A percentile compares a stretch with the other conserved stretches of the same genome.
Conservation (phyloP, 2,888 invertebrate genomes). For the Sarcophaga rosellei region DNA sequence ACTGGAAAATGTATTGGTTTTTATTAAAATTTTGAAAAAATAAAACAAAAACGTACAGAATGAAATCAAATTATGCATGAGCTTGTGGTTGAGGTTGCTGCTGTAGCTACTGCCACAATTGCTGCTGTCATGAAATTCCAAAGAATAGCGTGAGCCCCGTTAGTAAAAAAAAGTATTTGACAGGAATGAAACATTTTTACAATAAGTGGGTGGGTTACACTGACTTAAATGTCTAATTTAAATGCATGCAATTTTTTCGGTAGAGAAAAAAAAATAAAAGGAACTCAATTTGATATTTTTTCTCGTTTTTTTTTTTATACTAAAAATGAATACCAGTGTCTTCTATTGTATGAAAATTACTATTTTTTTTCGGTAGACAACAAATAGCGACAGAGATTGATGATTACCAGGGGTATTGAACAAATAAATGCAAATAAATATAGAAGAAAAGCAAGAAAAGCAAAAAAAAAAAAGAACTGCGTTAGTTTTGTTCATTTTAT, state of each 20-base stretch:
- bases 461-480: neutral
- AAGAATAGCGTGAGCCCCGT: slow-evolving; percentile 58
- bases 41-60: neutral
- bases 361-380: slow-evolving; percentile 59
- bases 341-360: neutral
- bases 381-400: slow-evolving; percentile 67
- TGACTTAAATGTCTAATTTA: slow-evolving; percentile 75
- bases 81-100: slow-evolving; percentile 16
- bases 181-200: slow-evolving; percentile 38
- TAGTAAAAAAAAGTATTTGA: slow-evolving; percentile 39
- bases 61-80: slow-evolving; percentile 44
- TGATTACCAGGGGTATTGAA: slow-evolving; percentile 70
- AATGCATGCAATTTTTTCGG: slow-evolving; percentile 72
- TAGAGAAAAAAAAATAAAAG: too few relatives aligned
- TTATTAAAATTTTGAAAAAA: neutral
- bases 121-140: slow-evolving; percentile 50
- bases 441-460: slow-evolving; percentile 39
- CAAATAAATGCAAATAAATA: slow-evolving; percentile 71
- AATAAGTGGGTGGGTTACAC: slow-evolving; percentile 41
- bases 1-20: slow-evolving; percentile 7
- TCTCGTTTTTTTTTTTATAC: slow-evolving; percentile 5
- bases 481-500: too few relatives aligned
- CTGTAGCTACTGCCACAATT: neutral
- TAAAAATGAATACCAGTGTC: slow-evolving; percentile 21
- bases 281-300: slow-evolving; percentile 12